A percentile compares a stretch with the other conserved stretches of the same genome.
These are phyloP conservation scores for Protodeltote pygarga DNA, from an alignment of 2,888 invertebrate species.

Conservation along the genomic window DNA sequence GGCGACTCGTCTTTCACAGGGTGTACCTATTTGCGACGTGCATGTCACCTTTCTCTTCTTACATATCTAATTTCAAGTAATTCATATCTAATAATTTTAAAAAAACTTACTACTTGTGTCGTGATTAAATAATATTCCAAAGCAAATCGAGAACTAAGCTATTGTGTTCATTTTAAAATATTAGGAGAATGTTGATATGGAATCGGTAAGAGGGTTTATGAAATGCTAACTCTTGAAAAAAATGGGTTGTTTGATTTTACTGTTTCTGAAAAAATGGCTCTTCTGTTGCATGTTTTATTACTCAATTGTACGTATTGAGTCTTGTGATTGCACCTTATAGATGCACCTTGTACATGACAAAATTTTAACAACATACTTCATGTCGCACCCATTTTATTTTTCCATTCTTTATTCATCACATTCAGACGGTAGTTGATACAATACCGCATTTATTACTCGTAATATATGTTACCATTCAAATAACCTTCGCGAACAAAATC, in stretches of 20 bases:
- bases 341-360: not conserved
- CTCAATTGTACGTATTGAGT: no score
- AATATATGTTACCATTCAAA: not conserved
- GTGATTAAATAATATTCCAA: not conserved
- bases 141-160: no score
- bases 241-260: no score
- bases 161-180: no score
- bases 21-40: constrained; percentile 22
- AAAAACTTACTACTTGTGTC: not conserved
- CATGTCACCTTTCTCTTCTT: constrained; percentile 35
- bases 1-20: constrained; percentile 34
- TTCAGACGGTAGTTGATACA: not conserved
- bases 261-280: no score
- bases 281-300: no score
- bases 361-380: no score
- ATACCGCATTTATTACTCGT: not conserved
- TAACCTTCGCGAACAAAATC: not conserved
- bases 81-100: constrained; percentile 1
- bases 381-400: no score
- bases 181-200: no score
- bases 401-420: not conserved
- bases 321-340: no score
- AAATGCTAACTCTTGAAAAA: no score
- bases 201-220: no score
- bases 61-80: constrained; percentile 39